Base-by-base conservation (phyloP, 2,113 vertebrate genomes). In the Sceloporus tristichus region DNA sequence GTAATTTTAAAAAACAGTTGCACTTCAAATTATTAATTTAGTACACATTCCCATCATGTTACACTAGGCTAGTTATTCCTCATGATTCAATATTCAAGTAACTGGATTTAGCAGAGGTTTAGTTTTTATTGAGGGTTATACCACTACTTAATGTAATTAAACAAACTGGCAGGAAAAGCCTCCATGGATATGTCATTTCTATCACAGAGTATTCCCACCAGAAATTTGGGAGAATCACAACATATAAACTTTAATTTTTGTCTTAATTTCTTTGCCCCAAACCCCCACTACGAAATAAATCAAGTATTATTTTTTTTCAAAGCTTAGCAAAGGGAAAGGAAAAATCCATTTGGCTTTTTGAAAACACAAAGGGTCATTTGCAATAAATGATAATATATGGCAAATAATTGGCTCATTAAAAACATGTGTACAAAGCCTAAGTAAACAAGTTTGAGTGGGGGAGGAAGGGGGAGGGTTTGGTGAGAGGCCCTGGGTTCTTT, bases 111-210 rank as follows among this genome's bases (percentile, higher is more conserved):
- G 87, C 87, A 89, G 94, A 93, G 96, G 92, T 92, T 95, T 93
- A 85, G 90, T 87, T 94, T 94, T 96, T 94, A 92, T 91, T 54
- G 94, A 95, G 94, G 94, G 91, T 95, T 95, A 94, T 80, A 92
- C 95, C 90, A 89, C 95, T 95, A 90, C 94, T 95, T 96, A 96
- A 95, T 96, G 94, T 96, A 96, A 97, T 97, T 97, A 97, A 96
- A 95, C 93, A 93, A 95, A 90, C 93, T 91, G 82, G 95, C 87
- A 92, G 90, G 82, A 16, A 89, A 13, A 88, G 87, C 94, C 96
- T 96, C 96, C 21, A 7, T 89, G 96, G 95, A 96, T 96, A 96
- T 93, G 94, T 90, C 91, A 90, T 95, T 95, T 95, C 94, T 95
- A 91, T 95, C 81, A 11, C 88, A 79, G 66, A 91, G 87, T 91